Evolutionary conservation across 2,888 invertebrate species (phyloP).

Genomic region (Amblyteles armatorius): DNA sequence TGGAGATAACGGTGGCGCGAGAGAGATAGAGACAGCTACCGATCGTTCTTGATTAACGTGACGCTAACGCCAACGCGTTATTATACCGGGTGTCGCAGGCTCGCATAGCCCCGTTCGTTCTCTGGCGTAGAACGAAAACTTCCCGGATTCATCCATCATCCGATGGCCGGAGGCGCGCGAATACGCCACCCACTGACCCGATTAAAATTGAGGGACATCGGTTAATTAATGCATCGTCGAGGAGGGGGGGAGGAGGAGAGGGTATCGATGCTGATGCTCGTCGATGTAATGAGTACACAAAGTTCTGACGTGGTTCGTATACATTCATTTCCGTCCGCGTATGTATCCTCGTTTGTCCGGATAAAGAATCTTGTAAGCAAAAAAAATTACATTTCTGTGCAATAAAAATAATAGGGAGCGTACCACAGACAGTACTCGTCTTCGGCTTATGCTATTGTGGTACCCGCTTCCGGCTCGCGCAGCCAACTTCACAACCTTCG

Average conservation of each 20-base stretch:
- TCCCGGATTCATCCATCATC: conserved; percentile 64
- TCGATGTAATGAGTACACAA: conserved; percentile 4
- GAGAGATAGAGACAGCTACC: conserved; percentile 31
- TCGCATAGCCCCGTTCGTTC: conserved; percentile 45
- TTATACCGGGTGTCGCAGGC: conserved; percentile 63
- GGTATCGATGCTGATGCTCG: conserved; percentile 30
- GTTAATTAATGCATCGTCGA: conserved; percentile 61
- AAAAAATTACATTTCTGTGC: background rate
- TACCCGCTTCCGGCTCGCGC: no score
- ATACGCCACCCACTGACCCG: conserved; percentile 58
- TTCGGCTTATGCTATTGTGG: no score
- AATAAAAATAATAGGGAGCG: background rate
- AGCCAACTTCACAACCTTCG: background rate
- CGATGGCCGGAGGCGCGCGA: conserved; percentile 38
- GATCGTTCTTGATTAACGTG: conserved; percentile 66
- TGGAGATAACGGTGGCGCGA: conserved; percentile 26
- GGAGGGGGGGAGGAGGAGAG: background rate
- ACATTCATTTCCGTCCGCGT: background rate
- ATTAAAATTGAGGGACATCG: conserved; percentile 60
- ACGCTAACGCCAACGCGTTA: conserved; percentile 59
- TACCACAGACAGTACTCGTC: background rate
- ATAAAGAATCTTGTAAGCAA: background rate
- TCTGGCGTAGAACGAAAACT: conserved; percentile 55
- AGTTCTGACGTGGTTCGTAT: conserved; percentile 13
- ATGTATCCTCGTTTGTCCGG: background rate